These are phyloP conservation scores for Synanthedon tipuliformis DNA, from an alignment of 2,888 invertebrate species.

Conservation along the genomic window DNA sequence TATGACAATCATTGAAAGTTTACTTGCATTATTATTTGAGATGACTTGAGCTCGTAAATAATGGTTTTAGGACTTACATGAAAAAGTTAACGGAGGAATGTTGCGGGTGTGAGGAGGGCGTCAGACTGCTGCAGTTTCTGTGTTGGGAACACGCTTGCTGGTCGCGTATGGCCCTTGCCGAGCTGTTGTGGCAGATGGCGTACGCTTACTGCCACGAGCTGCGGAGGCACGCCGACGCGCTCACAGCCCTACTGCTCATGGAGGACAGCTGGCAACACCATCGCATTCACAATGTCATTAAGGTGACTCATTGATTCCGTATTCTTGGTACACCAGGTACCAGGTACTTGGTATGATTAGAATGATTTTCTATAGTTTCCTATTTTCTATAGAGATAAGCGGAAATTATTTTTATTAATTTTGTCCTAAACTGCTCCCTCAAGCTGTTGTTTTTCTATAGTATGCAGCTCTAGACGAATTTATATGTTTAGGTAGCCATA, in stretches of 20 bases:
- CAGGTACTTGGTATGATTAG: too few relatives aligned
- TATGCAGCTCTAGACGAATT: too few relatives aligned
- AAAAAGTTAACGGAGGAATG: conserved; percentile 97
- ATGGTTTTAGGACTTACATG: conserved; percentile 72
- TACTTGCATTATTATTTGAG: too few relatives aligned
- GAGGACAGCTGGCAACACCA: conserved; percentile 98
- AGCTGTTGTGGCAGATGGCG: conserved; percentile 90
- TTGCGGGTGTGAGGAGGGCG: conserved; percentile 90
- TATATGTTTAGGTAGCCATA: too few relatives aligned
- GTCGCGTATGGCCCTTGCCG: conserved; percentile 88
- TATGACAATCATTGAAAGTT: too few relatives aligned
- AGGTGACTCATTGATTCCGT: conserved; percentile 54
- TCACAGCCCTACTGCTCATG: conserved; percentile 86
- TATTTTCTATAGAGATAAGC: too few relatives aligned
- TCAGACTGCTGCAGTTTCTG: conserved; percentile 90
- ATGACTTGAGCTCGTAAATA: background rate
- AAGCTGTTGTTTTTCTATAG: too few relatives aligned
- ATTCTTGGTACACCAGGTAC: too few relatives aligned
- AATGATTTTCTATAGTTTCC: too few relatives aligned
- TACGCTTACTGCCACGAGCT: conserved; percentile 95
- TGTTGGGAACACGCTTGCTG: conserved; percentile 98
- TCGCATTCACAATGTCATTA: conserved; percentile 92
- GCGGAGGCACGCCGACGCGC: conserved; percentile 89
- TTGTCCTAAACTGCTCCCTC: too few relatives aligned
- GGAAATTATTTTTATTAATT: too few relatives aligned